Evolutionary conservation across 1,140 invertebrate species (phyloP), one percentile per base, ranked within the genome.

Genomic region (Muscidifurax raptorellus): DNA sequence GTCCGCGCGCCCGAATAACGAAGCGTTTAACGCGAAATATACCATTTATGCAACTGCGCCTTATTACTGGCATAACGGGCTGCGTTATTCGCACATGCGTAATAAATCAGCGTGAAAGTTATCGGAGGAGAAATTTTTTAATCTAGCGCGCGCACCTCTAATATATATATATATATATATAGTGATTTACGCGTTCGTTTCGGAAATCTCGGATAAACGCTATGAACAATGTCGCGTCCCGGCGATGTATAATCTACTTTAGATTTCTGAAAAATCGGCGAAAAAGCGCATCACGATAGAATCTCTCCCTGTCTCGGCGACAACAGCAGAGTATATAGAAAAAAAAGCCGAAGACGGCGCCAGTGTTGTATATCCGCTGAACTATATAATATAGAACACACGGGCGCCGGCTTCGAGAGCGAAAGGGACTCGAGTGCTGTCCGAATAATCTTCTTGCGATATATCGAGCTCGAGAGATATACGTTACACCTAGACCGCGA

Each of bases 41-140:
- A 7, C n/a, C 25, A 28, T 69, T 30, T 69, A 59, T 59, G 52
- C 52, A 59, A 59, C 52, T 10, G n/a, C n/a, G n/a, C n/a, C n/a
- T n/a, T n/a, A n/a, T n/a, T n/a, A n/a, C 27, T 27, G 66, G 3
- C 25, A 28, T 66, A 66, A 66, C 25, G 10, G 13, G 25, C 0
- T 1, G 0, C 9, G 66, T 69, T 69, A 5, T 7, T 27, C 66
- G 12, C 47, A n/a, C 59, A 64, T 18, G n/a, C 52, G 52, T n/a
- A n/a, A 44, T 67, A 64, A 69, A 80, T 69, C 59, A 80, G 66
- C 78, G 78, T 67, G 77, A 79, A 79, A 79, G 77, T 71, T n/a
- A n/a, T n/a, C 12, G 4, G 40, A 13, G 0, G 36, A 25, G 32
- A 71, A 69, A 71, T 15, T 13, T 66, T n/a, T 69, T 69, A 69